Conservation (phyloP, 2,888 invertebrate species). For the Microplitis deprimator region DNA sequence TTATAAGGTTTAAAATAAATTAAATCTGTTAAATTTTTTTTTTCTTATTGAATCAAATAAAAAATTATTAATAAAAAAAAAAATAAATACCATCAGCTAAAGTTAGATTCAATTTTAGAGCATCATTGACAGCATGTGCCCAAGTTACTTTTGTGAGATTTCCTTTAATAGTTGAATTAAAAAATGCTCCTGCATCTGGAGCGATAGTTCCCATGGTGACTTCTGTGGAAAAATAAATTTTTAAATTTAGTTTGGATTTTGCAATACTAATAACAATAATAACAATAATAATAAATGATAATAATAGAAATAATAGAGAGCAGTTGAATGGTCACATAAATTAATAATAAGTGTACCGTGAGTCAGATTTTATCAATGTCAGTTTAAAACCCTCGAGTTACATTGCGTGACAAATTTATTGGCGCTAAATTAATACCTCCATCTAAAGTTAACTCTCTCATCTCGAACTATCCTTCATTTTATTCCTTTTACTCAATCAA, state of each 20-base stretch:
- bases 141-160: conserved; percentile 84
- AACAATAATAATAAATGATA: background rate
- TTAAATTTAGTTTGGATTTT: background rate
- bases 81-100: conserved; percentile 69
- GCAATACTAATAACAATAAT: background rate
- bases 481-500: background rate
- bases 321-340: background rate
- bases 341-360: background rate
- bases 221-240: conserved; percentile 56
- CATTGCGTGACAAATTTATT: background rate
- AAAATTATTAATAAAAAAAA: background rate
- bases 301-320: background rate
- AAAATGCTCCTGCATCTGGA: conserved; percentile 68
- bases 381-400: background rate
- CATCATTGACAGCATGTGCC: conserved; percentile 89
- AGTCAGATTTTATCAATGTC: background rate
- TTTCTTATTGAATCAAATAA: background rate
- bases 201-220: conserved; percentile 55
- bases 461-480: background rate
- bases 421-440: background rate
- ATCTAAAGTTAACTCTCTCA: background rate
- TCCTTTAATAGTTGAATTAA: conserved; percentile 70
- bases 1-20: too few species aligned
- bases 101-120: conserved; percentile 76
- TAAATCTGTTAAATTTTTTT: too few species aligned